phyloP scores from a whole-genome alignment of 2,797 vertebrate species.

The Scolopax rusticola region DNA sequence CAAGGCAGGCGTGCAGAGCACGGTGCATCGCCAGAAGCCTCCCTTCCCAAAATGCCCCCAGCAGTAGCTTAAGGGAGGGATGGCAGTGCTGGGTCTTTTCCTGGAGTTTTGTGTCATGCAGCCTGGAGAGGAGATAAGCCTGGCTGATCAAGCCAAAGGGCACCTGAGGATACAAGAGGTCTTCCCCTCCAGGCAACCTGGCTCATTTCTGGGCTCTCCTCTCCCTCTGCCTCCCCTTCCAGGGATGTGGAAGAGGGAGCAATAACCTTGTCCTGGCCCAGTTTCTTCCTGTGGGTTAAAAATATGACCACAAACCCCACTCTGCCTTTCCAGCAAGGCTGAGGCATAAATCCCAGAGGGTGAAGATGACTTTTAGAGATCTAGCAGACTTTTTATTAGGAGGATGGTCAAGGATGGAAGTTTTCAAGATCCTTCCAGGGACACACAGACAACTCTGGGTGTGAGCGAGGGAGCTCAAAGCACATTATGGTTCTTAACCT shows the following conservation, averaged over 20 bases:
- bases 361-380: too few relatives aligned
- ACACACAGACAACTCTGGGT: neutral
- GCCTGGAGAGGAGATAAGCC: neutral
- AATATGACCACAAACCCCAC: neutral
- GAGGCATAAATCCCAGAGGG: neutral
- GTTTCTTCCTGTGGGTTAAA: neutral
- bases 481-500: neutral
- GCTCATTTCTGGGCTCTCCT: neutral
- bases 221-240: neutral
- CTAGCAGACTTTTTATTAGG: neutral
- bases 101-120: neutral
- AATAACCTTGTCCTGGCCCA: neutral
- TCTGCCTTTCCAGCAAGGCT: neutral
- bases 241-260: neutral
- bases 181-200: fast-evolving
- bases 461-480: neutral
- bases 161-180: neutral
- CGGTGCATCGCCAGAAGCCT: neutral
- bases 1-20: neutral
- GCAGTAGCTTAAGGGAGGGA: neutral
- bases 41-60: neutral
- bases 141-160: neutral
- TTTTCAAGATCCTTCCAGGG: neutral
- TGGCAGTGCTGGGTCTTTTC: neutral
- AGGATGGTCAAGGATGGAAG: neutral